Conservation (phyloP, 2,113 vertebrate species). For the Phylloscopus trochilus region DNA sequence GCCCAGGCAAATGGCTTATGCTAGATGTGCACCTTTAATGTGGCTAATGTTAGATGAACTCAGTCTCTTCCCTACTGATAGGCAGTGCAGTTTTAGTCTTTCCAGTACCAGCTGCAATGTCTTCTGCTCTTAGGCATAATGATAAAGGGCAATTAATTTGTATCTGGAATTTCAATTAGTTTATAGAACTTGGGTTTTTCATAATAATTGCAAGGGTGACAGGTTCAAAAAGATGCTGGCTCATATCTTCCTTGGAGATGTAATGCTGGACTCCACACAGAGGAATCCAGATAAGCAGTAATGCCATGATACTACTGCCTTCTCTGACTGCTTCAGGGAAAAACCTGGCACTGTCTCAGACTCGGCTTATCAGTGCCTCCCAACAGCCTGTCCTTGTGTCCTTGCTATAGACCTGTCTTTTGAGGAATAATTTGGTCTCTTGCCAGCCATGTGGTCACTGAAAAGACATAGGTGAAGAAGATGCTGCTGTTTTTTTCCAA, state of each 20-base stretch:
- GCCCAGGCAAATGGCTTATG: not conserved
- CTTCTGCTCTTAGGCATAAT: not conserved
- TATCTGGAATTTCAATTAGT: not conserved
- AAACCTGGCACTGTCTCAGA: not conserved
- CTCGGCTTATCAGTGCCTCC: not conserved
- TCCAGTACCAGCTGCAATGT: not conserved
- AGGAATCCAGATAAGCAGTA: not conserved
- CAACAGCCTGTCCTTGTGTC: not conserved
- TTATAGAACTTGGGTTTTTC: not conserved
- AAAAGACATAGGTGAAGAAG: not conserved
- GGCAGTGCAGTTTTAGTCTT: not conserved
- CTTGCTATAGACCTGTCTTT: not conserved
- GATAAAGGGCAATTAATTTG: not conserved
- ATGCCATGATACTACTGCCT: not conserved
- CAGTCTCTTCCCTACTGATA: not conserved
- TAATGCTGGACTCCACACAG: not conserved
- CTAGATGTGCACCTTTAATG: not conserved
- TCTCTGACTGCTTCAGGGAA: not conserved
- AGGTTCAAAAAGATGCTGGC: not conserved
- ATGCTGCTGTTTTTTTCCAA: not conserved
- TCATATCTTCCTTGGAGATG: not conserved
- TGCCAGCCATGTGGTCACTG: not conserved
- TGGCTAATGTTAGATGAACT: not conserved
- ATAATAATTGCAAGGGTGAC: not conserved
- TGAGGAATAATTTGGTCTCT: not conserved